Evolutionary conservation across 2,113 vertebrate genomes (phyloP).

Genomic region (Gopherus evgoodei): DNA sequence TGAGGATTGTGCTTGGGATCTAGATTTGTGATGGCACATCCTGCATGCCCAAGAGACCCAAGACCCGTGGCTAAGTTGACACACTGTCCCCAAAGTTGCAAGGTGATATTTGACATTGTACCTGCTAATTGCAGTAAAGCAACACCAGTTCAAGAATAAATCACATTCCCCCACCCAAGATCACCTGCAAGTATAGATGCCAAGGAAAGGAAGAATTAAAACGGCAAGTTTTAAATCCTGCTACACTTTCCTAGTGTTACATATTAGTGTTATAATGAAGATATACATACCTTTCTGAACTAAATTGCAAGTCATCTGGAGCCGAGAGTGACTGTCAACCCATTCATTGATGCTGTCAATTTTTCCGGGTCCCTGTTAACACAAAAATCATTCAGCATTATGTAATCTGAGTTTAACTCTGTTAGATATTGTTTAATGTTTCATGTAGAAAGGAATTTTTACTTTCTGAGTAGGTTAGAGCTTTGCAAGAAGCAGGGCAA

Average conservation of each 20-base stretch:
- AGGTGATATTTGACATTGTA: neutral
- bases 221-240: accelerated
- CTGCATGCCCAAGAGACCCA: neutral
- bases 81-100: accelerated
- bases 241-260: neutral
- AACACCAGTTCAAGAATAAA: neutral
- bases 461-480: neutral
- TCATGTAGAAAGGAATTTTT: neutral
- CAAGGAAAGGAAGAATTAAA: neutral
- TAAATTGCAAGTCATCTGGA: constrained; percentile 74
- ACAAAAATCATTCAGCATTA: constrained; percentile 45
- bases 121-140: neutral
- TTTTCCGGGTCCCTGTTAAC: constrained; percentile 63
- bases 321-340: neutral
- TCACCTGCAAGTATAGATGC: neutral
- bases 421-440: neutral
- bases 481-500: neutral
- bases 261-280: neutral
- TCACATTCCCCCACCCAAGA: neutral
- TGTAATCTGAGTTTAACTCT: neutral
- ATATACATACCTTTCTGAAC: constrained; percentile 69
- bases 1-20: neutral
- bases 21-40: neutral
- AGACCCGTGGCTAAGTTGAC: neutral
- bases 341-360: constrained; percentile 47